Evolutionary conservation across 2,113 vertebrate genomes (phyloP), one percentile per base, ranked within the genome.

Genomic region (Equus quagga): DNA sequence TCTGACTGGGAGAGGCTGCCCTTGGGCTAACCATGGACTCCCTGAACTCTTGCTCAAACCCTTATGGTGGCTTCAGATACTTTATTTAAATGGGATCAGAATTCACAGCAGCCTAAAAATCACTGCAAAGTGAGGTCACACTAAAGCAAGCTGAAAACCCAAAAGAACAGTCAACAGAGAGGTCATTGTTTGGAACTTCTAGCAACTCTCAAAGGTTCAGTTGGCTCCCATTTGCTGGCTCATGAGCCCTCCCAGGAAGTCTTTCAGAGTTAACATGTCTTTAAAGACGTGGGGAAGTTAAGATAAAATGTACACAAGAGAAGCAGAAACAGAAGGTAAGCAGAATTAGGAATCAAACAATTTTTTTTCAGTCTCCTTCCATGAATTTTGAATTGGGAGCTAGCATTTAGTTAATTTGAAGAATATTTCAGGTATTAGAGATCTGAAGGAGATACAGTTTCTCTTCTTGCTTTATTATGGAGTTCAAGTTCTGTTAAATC

Each of bases 401-500:
- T 79, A 84, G 44, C 69, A 73, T 89, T 96, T 85, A 90, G 58
- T 5, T 14, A 58, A 93, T 97, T 97, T 98, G 49, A 85, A 10
- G 62, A 92, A 97, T 97, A 98, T 84, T 0, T 0, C 23, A 76
- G 79, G 95, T 89, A 88, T 94, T 90, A 88, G 79, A 31, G 83
- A 95, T 97, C 94, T 97, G 96, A 95, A 98, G 96, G 97, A 94
- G 91, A 56, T 92, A 56, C n/a, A 85, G 79, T 98, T 98, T 96
- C 96, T 96, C 97, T 93, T 87, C 56, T 96, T 96, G 95, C 87
- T 98, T 78, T 98, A 97, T 83, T 73, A 89, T 1, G n/a, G 98
- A 97, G 97, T 98, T 98, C 98, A 99, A 99, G 98, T 98, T 98
- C 99, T 99, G 98, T 98, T 99, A 98, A 99, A 99, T 99, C 99